Evolutionary conservation across 2,888 invertebrate genomes (phyloP), one percentile per base, ranked within the genome.

Genomic region (Mythimna vitellina): DNA sequence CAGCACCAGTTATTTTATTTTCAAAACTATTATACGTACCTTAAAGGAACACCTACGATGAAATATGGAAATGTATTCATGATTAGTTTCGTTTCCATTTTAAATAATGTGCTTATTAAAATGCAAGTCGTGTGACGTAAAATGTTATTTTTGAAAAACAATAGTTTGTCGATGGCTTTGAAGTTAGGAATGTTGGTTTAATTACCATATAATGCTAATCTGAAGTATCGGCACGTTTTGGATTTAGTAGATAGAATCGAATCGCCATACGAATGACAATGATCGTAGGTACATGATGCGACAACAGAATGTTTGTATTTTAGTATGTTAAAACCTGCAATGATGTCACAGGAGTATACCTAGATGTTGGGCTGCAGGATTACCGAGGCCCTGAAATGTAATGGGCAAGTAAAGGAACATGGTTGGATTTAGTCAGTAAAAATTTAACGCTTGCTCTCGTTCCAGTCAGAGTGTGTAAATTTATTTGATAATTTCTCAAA

Each of bases 1-100:
- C 46, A 17, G 25, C 57, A 7, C 9, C 20, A 46, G 8, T 7
- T 10, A 14, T n/a, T 53, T 53, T 58, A 9, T 22, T 49, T 72
- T 29, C 10, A 35, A 46, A 8, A 51, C 10, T n/a, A 2, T 42
- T 60, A 32, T 53, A 20, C n/a, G 5, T 38, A 57, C 25, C n/a
- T 38, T 17, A 29, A 46, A 49, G 38, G 32, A 60, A 53, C 46
- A 73, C 53, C 46, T 10, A 74, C 46, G 29, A 35, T 0, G 29
- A 53, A 58, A 60, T 66, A 22, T 60, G 58, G 14, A 54, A 58
- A 66, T 66, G 54, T 14, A 74, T 74, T 65, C 17, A 60, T 46
- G 42, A 32, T 12, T 35, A n/a, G 32, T 73, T 53, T 53, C 4
- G 49, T 38, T 12, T 65, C 25, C 29, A 38, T 22, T 29, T 49